Base-by-base conservation (phyloP, 2,113 vertebrate genomes). In the Trogon melanurus region DNA sequence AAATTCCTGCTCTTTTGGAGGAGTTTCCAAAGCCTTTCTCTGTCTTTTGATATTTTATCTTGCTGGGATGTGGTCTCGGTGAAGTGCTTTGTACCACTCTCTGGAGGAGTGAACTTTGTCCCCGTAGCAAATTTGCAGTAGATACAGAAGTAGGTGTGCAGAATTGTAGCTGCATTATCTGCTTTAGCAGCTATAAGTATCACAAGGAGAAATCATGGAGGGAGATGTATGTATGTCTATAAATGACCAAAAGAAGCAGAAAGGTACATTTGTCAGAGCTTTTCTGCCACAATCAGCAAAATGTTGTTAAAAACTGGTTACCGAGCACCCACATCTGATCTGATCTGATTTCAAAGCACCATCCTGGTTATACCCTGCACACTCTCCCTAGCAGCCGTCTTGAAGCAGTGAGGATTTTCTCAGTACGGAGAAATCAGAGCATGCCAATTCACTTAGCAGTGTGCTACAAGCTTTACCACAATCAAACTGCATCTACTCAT, bases 101-200 rank as follows among this genome's bases (percentile, higher is more conserved):
- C 57, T 79, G 29, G 36, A 87, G 53, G 22, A 81, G 48, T 26
- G n/a, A 47, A 30, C 60, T 72, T 72, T 50, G 34, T 51, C 58
- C 48, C 22, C 5, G 8, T 4, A 60, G 44, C 62, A 88, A 69
- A 85, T 25, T 25, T 89, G 54, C 36, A 66, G 25, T 3, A 92
- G 56, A 56, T 94, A 93, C 67, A 91, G 41, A 91, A 94, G 50
- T 1, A 50, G 41, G 60, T 14, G 4, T 53, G 45, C 26, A 84
- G 54, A 91, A 92, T 85, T 95, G 85, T 76, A 79, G 70, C 90
- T 85, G 96, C 90, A 57, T 95, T 93, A 89, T 79, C 65, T 90
- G 51, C 65, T 86, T 95, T 89, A 64, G 51, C 79, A 93, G 88
- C 93, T 91, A 51, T 53, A 93, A 86, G 50, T 79, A 70, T 53